These are phyloP conservation scores for Coelopa pilipes DNA, from an alignment of 2,888 invertebrate genomes.

Conservation along the genomic window DNA sequence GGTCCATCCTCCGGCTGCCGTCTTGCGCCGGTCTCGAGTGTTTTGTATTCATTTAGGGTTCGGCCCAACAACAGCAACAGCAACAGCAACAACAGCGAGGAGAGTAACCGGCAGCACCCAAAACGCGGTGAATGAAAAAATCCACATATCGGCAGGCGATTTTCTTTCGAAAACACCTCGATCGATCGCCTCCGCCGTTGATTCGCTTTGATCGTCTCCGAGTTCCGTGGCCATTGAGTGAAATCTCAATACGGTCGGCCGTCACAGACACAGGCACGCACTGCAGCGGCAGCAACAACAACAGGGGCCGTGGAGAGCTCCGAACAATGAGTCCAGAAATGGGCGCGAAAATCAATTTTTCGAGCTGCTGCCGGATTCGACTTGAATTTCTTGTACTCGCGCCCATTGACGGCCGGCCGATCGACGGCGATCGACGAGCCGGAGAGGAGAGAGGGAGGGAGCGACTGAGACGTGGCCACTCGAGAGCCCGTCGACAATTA, in stretches of 20 bases:
- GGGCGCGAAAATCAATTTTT: conserved; percentile 29
- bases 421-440: no score
- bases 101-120: conserved; percentile 23
- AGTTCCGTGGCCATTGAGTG: not conserved
- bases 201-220: conserved; percentile 51
- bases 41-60: conserved; percentile 42
- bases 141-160: conserved; percentile 52
- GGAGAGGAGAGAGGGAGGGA: conserved; percentile 1
- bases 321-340: not conserved
- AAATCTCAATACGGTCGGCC: conserved; percentile 12
- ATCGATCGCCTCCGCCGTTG: conserved; percentile 21
- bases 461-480: not conserved
- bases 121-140: not conserved
- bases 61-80: conserved; percentile 7
- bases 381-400: no score
- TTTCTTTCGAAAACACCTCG: conserved; percentile 29
- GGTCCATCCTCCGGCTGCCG: conserved; percentile 59
- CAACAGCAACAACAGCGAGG: conserved; percentile 14
- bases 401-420: no score
- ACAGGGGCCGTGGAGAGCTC: not conserved
- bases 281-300: not conserved
- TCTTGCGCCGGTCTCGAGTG: conserved; percentile 30
- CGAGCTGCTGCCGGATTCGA: conserved; percentile 3
- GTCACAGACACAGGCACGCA: no score
- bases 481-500: not conserved